A percentile compares a stretch with the other conserved stretches of the same genome.
Conservation (phyloP, 2,113 vertebrate species). For the Pygathrix nemaeus region DNA sequence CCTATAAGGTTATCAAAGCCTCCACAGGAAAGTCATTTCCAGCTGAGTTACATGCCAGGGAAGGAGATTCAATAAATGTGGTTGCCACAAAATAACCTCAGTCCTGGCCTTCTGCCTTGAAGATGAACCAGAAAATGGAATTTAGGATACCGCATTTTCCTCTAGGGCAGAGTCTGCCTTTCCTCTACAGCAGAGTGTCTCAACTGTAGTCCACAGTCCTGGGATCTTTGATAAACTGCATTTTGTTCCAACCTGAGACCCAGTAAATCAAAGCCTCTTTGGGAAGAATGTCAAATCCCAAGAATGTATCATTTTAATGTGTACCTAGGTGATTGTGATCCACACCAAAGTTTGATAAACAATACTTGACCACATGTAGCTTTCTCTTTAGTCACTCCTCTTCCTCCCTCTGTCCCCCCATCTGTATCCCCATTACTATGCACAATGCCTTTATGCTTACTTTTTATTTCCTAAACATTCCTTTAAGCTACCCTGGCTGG, state of each 20-base stretch:
- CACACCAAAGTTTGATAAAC: neutral
- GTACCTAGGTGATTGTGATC: neutral
- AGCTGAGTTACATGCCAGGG: neutral
- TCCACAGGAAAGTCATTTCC: neutral
- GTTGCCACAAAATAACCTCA: neutral
- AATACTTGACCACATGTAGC: neutral
- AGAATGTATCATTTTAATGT: neutral
- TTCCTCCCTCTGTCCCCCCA: neutral
- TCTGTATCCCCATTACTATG: fast-evolving
- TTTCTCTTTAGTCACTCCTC: neutral
- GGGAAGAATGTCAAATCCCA: neutral
- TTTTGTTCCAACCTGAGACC: neutral
- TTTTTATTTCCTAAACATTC: neutral
- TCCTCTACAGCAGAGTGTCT: neutral
- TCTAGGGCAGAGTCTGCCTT: neutral
- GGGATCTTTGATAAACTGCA: neutral
- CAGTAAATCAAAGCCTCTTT: neutral
- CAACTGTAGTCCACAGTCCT: neutral
- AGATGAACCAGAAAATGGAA: neutral
- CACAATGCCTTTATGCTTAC: neutral
- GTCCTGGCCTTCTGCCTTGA: neutral
- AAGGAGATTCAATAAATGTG: neutral
- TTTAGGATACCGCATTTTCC: neutral
- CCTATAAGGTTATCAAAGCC: neutral
- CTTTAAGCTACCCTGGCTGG: neutral